A percentile compares a stretch with the other conserved stretches of the same genome.
Evolutionary conservation across 2,113 vertebrate genomes (phyloP).

Genomic region (Silurus asotus): DNA sequence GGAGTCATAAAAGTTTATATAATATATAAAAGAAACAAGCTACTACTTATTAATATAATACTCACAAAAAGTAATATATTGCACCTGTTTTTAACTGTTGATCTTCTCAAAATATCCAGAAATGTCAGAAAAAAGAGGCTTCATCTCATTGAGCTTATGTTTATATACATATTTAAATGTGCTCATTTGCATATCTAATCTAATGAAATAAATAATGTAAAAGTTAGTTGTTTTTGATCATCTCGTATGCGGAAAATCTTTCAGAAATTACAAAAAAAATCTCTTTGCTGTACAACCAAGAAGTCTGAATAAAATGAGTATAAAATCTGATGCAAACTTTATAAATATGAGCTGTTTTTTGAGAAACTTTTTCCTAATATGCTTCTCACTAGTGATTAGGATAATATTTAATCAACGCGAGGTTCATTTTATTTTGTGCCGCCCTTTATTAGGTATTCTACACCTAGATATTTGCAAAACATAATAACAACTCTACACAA

Average conservation of each 20-base stretch:
- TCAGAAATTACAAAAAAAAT: not conserved
- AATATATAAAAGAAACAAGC: not conserved
- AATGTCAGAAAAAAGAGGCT: not conserved
- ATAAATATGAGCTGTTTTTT: not conserved
- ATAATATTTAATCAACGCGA: too few species aligned
- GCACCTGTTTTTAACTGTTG: not conserved
- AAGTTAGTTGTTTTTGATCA: not conserved
- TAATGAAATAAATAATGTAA: not conserved
- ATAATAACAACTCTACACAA: too few species aligned
- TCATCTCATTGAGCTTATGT: too few species aligned
- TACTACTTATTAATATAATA: not conserved
- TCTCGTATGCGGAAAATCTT: not conserved
- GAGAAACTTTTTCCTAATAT: too few species aligned
- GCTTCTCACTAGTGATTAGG: too few species aligned
- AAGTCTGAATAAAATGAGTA: not conserved
- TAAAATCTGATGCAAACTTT: not conserved
- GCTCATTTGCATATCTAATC: not conserved
- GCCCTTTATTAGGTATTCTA: too few species aligned
- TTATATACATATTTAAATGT: not conserved
- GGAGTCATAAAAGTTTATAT: not conserved
- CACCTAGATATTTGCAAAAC: too few species aligned
- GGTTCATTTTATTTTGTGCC: too few species aligned
- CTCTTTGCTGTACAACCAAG: not conserved
- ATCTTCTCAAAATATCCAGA: not conserved
- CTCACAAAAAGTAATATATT: not conserved